Evolutionary conservation across 2,797 vertebrate genomes (phyloP), one percentile per base, ranked within the genome.

Genomic region (Calcarius lapponicus): DNA sequence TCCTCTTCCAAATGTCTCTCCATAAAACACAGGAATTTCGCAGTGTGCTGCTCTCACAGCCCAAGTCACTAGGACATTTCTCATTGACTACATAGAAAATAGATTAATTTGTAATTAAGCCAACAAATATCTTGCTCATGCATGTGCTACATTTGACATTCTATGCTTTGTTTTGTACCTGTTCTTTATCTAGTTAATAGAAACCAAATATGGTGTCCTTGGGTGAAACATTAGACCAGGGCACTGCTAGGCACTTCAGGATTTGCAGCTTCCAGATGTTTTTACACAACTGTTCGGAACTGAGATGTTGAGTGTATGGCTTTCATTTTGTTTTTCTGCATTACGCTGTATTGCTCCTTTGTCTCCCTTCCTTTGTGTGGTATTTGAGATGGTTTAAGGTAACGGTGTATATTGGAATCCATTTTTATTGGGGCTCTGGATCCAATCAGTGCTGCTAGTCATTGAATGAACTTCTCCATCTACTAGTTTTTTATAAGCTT

Each of bases 251-350:
- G 4, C 79, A 87, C 65, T 78, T 87, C 81, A 80, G 56, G 70
- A 89, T 93, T 86, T 90, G 89, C 64, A 90, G 2, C 56, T 80
- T 96, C 86, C 95, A 94, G 84, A 91, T 80, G 67, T 92, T 95
- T 91, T 76, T 51, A 66, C 74, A 56, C 38, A 71, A 67, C 28
- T 50, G 32, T 70, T 88, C 1, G 0, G 94, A 92, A 90, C 19
- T 40, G 66, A 88, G 79, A 84, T 67, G 36, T 90, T 87, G 31
- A 25, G 28, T 60, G 71, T 43, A 85, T 88, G 86, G 73, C 42
- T 95, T 95, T 93, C 22, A 40, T 80, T 90, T 90, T 80, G 47
- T 13, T 82, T 92, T 76, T n/a, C 79, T 72, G 18, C 48, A 38
- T 58, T 32, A 53, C 1, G 1, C 20, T 85, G 38, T 76, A 62